These are phyloP conservation scores for Catharus fuscescens DNA, from an alignment of 2,113 vertebrate genomes.

Conservation along the genomic window DNA sequence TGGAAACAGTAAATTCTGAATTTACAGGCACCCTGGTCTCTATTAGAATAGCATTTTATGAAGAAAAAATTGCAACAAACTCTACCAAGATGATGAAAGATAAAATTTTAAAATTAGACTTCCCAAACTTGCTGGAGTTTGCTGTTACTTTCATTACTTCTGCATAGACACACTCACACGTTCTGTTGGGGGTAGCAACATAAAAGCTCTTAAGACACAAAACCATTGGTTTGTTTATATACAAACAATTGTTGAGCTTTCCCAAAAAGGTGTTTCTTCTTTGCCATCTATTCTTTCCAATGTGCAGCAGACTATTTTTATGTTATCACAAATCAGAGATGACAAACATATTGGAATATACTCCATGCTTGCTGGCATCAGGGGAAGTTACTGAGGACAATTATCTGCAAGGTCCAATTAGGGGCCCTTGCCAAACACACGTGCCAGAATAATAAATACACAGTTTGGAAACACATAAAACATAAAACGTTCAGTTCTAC, in stretches of 20 bases:
- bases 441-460: neutral
- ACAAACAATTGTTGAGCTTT: neutral
- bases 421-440: neutral
- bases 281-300: neutral
- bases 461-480: neutral
- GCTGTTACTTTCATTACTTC: neutral
- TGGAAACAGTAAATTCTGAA: neutral
- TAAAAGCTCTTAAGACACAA: neutral
- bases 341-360: neutral
- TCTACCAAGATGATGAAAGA: neutral
- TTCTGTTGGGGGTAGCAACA: neutral
- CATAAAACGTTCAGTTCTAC: neutral
- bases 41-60: neutral
- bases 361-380: neutral
- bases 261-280: neutral
- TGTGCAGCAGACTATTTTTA: neutral
- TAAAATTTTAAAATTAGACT: neutral
- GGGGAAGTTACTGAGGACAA: neutral
- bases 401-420: neutral
- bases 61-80: neutral
- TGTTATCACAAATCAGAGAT: neutral
- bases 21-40: neutral
- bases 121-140: neutral
- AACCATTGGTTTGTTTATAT: neutral
- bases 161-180: neutral